Evolutionary conservation across 2,888 invertebrate genomes (phyloP).

Genomic region (Drosophila fulvimacula): DNA sequence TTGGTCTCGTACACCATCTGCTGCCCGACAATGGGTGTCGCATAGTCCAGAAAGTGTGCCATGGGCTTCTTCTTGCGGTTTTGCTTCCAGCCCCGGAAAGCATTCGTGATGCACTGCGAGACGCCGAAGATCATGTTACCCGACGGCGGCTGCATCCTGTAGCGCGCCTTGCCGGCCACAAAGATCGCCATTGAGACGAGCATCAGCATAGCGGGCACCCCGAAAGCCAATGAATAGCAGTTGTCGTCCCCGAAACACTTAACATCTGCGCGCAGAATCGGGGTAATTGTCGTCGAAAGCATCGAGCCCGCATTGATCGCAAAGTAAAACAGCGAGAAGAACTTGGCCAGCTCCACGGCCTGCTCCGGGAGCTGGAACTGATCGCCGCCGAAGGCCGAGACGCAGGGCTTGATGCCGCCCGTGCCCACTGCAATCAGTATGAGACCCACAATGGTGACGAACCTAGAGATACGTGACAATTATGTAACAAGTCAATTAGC

Average conservation of each 20-base stretch:
- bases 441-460: slow-evolving; percentile 88
- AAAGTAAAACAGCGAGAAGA: slow-evolving; percentile 92
- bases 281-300: slow-evolving; percentile 90
- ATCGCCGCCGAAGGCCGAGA: slow-evolving; percentile 93
- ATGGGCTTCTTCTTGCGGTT: slow-evolving; percentile 86
- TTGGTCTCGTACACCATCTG: slow-evolving; percentile 90
- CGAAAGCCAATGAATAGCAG: slow-evolving; percentile 91
- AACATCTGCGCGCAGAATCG: slow-evolving; percentile 89
- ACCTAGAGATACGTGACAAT: slow-evolving; percentile 83
- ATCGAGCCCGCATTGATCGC: slow-evolving; percentile 88
- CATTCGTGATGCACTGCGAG: slow-evolving; percentile 89
- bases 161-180: slow-evolving; percentile 88
- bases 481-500: too few species aligned
- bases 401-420: slow-evolving; percentile 94
- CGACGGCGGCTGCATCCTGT: slow-evolving; percentile 88
- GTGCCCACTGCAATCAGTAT: slow-evolving; percentile 86
- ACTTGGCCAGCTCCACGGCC: slow-evolving; percentile 87
- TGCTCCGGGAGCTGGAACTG: slow-evolving; percentile 89
- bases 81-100: slow-evolving; percentile 74
- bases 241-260: slow-evolving; percentile 88
- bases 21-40: slow-evolving; percentile 91
- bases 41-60: slow-evolving; percentile 95
- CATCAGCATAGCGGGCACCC: slow-evolving; percentile 88
- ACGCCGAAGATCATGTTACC: slow-evolving; percentile 92
- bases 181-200: slow-evolving; percentile 88